A percentile compares a stretch with the other conserved stretches of the same genome.
Evolutionary conservation across 2,797 vertebrate species (phyloP).

Genomic region (Chrysolophus pictus): DNA sequence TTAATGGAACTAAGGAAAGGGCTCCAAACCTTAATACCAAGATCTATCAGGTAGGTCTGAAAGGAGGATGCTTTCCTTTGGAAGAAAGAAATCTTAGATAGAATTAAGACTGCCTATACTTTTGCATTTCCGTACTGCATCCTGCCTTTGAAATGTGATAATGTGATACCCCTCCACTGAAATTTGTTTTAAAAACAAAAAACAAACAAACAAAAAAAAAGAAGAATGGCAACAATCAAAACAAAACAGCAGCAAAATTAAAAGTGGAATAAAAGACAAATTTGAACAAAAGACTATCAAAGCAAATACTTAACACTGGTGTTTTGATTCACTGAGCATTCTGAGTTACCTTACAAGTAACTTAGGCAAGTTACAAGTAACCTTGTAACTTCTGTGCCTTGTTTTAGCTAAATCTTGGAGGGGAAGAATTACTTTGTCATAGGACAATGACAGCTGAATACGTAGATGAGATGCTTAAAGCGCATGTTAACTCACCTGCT

Average conservation of each 20-base stretch:
- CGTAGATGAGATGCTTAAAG: background rate
- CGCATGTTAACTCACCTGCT: fast-evolving
- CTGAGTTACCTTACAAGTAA: background rate
- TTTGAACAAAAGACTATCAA: background rate
- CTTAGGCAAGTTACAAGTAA: no score
- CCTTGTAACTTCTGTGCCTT: background rate
- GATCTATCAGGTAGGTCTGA: background rate
- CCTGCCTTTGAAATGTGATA: background rate
- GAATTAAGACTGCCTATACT: background rate
- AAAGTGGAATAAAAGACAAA: background rate
- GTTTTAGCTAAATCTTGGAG: background rate
- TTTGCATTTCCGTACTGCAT: background rate
- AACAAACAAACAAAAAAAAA: no score
- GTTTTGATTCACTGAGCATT: background rate
- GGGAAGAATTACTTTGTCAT: background rate
- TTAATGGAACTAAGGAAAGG: background rate
- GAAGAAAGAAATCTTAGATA: background rate
- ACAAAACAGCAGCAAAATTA: no score
- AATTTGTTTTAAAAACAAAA: background rate
- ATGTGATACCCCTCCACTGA: background rate
- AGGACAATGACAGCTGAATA: background rate
- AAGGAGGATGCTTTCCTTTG: background rate
- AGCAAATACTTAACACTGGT: background rate
- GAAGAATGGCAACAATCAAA: background rate
- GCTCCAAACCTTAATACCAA: background rate